Base-by-base conservation (phyloP, 2,113 vertebrate genomes). In the Phodopus roborovskii region DNA sequence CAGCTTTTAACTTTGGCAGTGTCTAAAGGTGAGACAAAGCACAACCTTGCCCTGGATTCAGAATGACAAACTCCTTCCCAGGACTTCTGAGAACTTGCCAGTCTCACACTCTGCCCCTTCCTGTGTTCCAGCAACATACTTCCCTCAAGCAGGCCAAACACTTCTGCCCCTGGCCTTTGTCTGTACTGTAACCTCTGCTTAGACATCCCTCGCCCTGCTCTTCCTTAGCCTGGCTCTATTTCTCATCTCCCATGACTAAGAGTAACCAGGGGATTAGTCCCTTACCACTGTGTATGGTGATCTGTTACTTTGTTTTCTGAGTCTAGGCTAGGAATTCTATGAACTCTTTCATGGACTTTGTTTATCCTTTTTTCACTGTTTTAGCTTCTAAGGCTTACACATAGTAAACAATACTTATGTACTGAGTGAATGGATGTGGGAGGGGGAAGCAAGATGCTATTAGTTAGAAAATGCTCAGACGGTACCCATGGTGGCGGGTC, bases 241-340 rank as follows among this genome's bases (percentile, higher is more conserved):
- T 96, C 26, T 79, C 71, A 68, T 4, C 60, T 88, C 66, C 1
- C 19, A 45, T 81, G 48, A 53, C 78, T 75, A 79, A 73, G n/a
- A 74, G 22, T 9, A n/a, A 68, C 39, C 45, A 60, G 22, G 79
- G 86, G 33, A 75, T 75, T 64, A 68, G 36, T 75, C 68, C 62
- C 20, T 75, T 11, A 16, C 19, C 39, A 39, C 9, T 39, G 8
- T 28, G 79, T 56, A 53, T 1, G 48, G 33, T 85, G 24, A 75
- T 62, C 75, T 82, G n/a, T 77, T 84, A 22, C 48, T 36, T 92
- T 77, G 60, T 91, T 56, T 28, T 84, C 66, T 30, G n/a, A 56
- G 15, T 82, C 48, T 83, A 82, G 26, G 26, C 22, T 15, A 33
- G 39, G 33, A 22, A 28, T 53, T 84, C 45, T 26, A 16, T 68